These are phyloP conservation scores for Puffinus mauretanicus DNA, from an alignment of 2,113 vertebrate genomes.

Conservation along the genomic window DNA sequence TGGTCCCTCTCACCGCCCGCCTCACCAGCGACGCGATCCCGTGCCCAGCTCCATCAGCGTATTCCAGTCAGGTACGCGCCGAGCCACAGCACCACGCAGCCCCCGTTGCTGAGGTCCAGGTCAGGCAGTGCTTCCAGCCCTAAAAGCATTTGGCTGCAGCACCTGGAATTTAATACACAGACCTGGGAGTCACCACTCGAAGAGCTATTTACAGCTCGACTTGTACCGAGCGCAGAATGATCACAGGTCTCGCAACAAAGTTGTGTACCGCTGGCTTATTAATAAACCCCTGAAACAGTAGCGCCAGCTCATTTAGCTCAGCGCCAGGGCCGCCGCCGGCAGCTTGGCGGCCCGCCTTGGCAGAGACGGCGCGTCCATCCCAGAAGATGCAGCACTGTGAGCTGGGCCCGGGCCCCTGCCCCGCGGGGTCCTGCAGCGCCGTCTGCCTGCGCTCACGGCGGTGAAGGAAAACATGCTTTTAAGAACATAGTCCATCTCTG, in stretches of 20 bases:
- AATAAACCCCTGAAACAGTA: background rate
- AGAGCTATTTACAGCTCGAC: background rate
- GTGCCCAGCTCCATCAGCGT: background rate
- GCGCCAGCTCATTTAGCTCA: background rate
- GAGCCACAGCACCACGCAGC: background rate
- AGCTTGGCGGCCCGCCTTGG: accelerated
- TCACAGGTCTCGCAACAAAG: background rate
- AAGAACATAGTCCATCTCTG: background rate
- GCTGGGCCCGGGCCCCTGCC: background rate
- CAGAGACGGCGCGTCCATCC: background rate
- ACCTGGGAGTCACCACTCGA: background rate
- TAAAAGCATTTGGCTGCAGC: background rate
- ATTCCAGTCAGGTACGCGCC: accelerated
- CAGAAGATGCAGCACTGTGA: background rate
- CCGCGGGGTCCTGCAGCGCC: background rate
- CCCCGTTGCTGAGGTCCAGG: background rate
- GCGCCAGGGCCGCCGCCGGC: background rate
- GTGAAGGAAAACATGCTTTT: accelerated
- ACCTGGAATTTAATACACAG: background rate
- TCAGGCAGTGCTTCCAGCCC: background rate
- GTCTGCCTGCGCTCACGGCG: accelerated
- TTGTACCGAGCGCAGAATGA: accelerated
- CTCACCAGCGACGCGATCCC: accelerated
- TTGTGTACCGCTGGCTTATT: background rate
- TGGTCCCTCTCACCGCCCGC: background rate